These are phyloP conservation scores for Actenoides hombroni DNA, from an alignment of 2,113 vertebrate genomes.

Conservation along the genomic window DNA sequence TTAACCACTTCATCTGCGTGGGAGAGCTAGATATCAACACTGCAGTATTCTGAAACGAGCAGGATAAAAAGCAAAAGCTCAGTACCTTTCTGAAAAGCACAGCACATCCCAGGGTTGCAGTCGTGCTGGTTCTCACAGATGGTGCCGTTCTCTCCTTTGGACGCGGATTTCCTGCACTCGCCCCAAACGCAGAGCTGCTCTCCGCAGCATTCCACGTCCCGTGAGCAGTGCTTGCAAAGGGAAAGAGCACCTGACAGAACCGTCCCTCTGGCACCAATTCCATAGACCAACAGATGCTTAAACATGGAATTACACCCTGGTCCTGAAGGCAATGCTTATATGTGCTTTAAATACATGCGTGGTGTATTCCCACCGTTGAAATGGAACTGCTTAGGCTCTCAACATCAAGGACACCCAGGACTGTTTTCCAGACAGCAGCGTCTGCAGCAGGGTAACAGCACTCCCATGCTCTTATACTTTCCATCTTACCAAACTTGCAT, in stretches of 20 bases:
- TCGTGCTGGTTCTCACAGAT: slow-evolving; percentile 88
- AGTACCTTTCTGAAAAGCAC: slow-evolving; percentile 88
- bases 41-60: background rate
- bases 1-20: background rate
- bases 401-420: fast-evolving
- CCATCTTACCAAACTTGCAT: background rate
- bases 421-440: background rate
- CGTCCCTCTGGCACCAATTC: background rate
- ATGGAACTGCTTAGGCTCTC: background rate
- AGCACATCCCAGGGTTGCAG: slow-evolving; percentile 86
- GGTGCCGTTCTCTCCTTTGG: slow-evolving; percentile 85
- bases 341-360: fast-evolving
- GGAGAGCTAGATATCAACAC: background rate
- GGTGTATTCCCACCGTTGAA: fast-evolving
- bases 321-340: fast-evolving
- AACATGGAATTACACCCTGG: fast-evolving
- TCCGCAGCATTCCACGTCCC: slow-evolving; percentile 87
- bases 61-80: background rate
- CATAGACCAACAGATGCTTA: fast-evolving
- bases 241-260: background rate
- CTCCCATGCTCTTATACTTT: background rate
- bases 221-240: slow-evolving; percentile 77
- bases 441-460: background rate
- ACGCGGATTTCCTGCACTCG: slow-evolving; percentile 75
- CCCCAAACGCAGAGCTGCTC: slow-evolving; percentile 91